Evolutionary conservation across 2,797 vertebrate species (phyloP).

Genomic region (Girardinus metallicus): DNA sequence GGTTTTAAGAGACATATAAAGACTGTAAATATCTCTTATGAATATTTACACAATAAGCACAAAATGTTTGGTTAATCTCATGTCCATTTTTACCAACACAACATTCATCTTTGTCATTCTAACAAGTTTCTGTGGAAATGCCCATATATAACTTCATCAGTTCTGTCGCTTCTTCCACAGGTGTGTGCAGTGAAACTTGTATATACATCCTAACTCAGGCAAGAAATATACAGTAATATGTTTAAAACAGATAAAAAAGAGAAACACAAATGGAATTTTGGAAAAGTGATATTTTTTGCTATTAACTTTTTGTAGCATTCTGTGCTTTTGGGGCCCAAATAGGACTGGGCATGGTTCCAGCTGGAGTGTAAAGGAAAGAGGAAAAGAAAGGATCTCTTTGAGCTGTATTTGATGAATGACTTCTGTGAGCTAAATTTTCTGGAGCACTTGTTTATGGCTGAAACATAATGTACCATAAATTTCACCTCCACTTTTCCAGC

Average conservation of each 20-base stretch:
- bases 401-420: slow-evolving; percentile 66
- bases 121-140: not conserved
- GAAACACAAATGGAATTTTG: slow-evolving; percentile 49
- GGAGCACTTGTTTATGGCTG: slow-evolving; percentile 66
- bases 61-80: not conserved
- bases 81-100: not conserved
- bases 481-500: slow-evolving; percentile 69
- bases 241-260: slow-evolving; percentile 51
- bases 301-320: slow-evolving; percentile 26
- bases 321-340: slow-evolving; percentile 35
- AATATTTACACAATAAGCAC: not conserved
- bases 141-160: slow-evolving; percentile 34
- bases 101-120: not conserved
- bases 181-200: slow-evolving; percentile 19
- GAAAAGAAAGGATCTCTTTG: slow-evolving; percentile 51
- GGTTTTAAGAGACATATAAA: too few species aligned
- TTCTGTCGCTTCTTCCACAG: slow-evolving; percentile 8
- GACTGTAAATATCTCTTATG: too few species aligned
- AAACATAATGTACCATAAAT: slow-evolving; percentile 80
- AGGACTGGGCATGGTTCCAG: slow-evolving; percentile 58
- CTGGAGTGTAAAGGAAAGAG: slow-evolving; percentile 16
- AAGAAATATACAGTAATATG: slow-evolving; percentile 49
- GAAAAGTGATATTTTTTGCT: slow-evolving; percentile 25
- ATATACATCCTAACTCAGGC: slow-evolving; percentile 22
- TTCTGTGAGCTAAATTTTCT: slow-evolving; percentile 56